These are phyloP conservation scores for Cettia cetti DNA, from an alignment of 2,113 vertebrate species.

Conservation along the genomic window DNA sequence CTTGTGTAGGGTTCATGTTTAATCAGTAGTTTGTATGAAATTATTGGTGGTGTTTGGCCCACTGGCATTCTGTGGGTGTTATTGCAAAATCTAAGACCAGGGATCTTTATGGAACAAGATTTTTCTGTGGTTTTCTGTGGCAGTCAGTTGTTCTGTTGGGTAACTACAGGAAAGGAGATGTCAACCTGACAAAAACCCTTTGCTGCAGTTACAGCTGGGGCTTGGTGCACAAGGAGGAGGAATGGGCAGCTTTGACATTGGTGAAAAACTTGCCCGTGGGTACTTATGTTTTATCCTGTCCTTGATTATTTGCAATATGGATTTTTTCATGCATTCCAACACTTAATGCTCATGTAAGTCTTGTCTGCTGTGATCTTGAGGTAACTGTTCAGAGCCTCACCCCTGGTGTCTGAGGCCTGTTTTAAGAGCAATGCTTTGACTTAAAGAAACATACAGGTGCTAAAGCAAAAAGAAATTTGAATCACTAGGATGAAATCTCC, in stretches of 20 bases:
- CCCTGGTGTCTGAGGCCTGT: neutral
- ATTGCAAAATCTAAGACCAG: neutral
- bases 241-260: neutral
- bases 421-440: neutral
- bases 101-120: neutral
- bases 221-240: neutral
- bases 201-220: neutral
- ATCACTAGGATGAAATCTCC: neutral
- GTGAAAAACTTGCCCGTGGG: neutral
- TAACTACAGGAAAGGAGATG: neutral
- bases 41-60: neutral
- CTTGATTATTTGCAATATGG: neutral
- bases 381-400: neutral
- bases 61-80: neutral
- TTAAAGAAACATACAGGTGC: neutral
- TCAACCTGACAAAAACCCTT: neutral
- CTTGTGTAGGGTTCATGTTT: neutral
- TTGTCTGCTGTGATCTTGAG: neutral
- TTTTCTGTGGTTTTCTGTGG: neutral
- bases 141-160: neutral
- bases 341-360: neutral
- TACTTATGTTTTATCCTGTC: neutral
- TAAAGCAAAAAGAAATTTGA: neutral
- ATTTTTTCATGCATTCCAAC: neutral
- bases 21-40: neutral